phyloP scores from a whole-genome alignment of 2,888 invertebrate genomes.

The Hemaris fuciformis region DNA sequence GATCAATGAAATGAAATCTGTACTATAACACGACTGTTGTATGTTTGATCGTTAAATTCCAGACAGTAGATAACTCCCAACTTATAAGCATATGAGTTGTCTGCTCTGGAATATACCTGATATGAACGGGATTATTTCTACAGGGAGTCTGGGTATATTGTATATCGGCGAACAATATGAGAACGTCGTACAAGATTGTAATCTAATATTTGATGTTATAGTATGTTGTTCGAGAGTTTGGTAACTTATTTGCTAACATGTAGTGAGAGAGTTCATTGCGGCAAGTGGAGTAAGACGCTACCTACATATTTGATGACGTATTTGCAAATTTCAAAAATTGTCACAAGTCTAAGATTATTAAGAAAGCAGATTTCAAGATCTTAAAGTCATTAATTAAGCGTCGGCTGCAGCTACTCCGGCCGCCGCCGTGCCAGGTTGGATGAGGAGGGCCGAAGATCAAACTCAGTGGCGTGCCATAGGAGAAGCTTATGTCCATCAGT shows the following conservation, averaged over 20 bases:
- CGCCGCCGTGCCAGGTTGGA: too few species aligned
- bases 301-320: not conserved
- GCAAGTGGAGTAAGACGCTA: not conserved
- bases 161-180: slow-evolving; percentile 2
- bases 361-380: too few species aligned
- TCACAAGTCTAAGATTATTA: too few species aligned
- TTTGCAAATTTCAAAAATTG: too few species aligned
- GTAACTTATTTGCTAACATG: not conserved
- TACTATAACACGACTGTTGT: too few species aligned
- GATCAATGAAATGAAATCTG: too few species aligned
- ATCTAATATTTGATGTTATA: not conserved
- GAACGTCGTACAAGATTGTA: slow-evolving; percentile 1
- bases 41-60: too few species aligned
- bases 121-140: not conserved
- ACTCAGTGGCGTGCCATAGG: too few species aligned
- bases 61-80: not conserved
- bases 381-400: too few species aligned
- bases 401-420: too few species aligned
- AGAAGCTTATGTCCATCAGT: too few species aligned
- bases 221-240: not conserved
- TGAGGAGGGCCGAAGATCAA: too few species aligned
- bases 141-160: slow-evolving; percentile 2
- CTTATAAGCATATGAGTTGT: not conserved
- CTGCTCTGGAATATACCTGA: not conserved
- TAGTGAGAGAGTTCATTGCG: not conserved